phyloP scores from a whole-genome alignment of 2,113 vertebrate species.

The Sorex araneus region DNA sequence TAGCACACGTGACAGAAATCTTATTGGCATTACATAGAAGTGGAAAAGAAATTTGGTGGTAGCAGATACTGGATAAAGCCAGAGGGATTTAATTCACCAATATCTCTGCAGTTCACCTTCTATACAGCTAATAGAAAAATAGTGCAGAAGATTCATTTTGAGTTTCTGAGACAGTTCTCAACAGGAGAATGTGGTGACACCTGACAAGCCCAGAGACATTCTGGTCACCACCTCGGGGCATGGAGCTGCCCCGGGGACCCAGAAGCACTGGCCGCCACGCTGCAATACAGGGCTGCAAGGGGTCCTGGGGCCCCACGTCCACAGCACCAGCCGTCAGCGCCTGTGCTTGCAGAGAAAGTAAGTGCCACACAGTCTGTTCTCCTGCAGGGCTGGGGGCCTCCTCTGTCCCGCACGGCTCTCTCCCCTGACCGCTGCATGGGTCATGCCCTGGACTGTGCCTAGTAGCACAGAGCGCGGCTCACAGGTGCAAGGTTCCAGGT shows the following conservation, averaged over 20 bases:
- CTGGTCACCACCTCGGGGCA: neutral
- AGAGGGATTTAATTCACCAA: constrained; percentile 11
- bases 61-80: constrained; percentile 28
- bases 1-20: neutral
- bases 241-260: neutral
- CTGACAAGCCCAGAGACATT: neutral
- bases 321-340: neutral
- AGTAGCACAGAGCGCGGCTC: too few relatives aligned
- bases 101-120: neutral
- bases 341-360: neutral
- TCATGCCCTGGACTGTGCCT: neutral
- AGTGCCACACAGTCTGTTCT: neutral
- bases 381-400: neutral
- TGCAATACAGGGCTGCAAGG: neutral
- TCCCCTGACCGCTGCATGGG: neutral
- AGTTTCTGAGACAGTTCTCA: constrained; percentile 9
- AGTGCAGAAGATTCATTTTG: neutral
- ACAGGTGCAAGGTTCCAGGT: neutral
- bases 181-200: neutral
- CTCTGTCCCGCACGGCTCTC: neutral
- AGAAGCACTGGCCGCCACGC: neutral
- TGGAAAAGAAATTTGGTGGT: neutral
- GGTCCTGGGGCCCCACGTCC: neutral
- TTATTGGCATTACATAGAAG: neutral
- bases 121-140: neutral